These are phyloP conservation scores for Arion vulgaris DNA, from an alignment of 1,140 invertebrate genomes.

Conservation along the genomic window DNA sequence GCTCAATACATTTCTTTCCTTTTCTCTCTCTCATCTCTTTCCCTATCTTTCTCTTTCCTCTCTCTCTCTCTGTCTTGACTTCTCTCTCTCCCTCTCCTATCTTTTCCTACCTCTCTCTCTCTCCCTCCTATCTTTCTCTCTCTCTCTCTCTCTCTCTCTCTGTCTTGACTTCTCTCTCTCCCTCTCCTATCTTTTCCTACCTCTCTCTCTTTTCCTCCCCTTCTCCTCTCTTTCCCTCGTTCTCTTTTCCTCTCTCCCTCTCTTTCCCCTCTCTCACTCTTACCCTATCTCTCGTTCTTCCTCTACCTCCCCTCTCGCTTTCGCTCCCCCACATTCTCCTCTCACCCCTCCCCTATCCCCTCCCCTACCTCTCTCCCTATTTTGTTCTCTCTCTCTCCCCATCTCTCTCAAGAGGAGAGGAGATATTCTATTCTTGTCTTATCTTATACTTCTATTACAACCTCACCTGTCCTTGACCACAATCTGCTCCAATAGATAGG, in stretches of 20 bases:
- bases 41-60: neutral
- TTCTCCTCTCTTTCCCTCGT: neutral
- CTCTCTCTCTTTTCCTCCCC: no score
- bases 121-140: no score
- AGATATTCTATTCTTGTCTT: no score
- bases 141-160: slow-evolving; percentile 17
- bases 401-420: no score
- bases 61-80: neutral
- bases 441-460: no score
- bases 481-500: no score
- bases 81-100: neutral
- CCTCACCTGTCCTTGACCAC: no score
- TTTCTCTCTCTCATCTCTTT: neutral
- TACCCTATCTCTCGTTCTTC: neutral
- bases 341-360: no score
- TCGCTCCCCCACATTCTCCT: neutral
- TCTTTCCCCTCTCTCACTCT: neutral
- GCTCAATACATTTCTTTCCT: no score
- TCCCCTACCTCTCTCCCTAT: neutral
- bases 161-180: no score
- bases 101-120: slow-evolving; percentile 13
- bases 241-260: slow-evolving; percentile 14
- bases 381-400: slow-evolving; percentile 26
- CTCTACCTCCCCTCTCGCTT: neutral
- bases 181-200: slow-evolving; percentile 22